These are phyloP conservation scores for Spinibarbus caldwelli DNA, from an alignment of 2,797 vertebrate genomes.

Conservation along the genomic window DNA sequence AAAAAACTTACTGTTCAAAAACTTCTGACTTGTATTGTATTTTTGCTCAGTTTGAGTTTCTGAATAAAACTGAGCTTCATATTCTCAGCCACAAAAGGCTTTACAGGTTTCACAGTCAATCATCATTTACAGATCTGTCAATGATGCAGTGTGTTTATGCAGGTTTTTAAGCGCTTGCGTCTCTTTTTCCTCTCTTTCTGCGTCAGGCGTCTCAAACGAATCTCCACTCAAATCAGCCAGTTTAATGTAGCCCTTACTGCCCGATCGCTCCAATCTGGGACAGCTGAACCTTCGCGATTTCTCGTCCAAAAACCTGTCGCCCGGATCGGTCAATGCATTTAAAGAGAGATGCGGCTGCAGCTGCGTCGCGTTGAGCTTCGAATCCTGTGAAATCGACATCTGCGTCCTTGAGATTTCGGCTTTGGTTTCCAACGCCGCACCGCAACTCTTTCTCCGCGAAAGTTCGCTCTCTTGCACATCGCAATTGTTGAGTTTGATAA, in stretches of 20 bases:
- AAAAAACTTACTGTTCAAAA: no score
- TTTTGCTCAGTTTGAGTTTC: no score
- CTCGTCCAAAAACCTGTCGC: constrained; percentile 72
- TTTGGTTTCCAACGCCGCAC: constrained; percentile 50
- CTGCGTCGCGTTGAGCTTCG: no score
- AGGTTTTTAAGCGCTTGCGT: constrained; percentile 35
- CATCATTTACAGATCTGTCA: no score
- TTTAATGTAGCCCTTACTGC: constrained; percentile 95
- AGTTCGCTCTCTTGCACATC: constrained; percentile 77
- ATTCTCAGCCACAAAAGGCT: no score
- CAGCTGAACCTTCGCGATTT: constrained; percentile 79
- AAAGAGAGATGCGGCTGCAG: constrained; percentile 71
- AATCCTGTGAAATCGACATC: constrained; percentile 4
- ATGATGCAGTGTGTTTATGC: neutral
- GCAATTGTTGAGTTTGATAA: constrained; percentile 86
- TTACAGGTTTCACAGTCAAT: no score
- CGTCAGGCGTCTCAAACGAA: constrained; percentile 80
- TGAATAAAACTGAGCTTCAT: no score
- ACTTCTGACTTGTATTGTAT: no score
- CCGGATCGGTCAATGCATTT: constrained; percentile 76
- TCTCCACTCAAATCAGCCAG: constrained; percentile 85
- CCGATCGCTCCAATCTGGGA: constrained; percentile 85
- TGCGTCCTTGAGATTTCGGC: constrained; percentile 58
- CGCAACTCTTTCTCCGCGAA: constrained; percentile 52
- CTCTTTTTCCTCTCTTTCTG: constrained; percentile 59